Conservation (phyloP, 2,113 vertebrate species). For the Podarcis muralis region DNA sequence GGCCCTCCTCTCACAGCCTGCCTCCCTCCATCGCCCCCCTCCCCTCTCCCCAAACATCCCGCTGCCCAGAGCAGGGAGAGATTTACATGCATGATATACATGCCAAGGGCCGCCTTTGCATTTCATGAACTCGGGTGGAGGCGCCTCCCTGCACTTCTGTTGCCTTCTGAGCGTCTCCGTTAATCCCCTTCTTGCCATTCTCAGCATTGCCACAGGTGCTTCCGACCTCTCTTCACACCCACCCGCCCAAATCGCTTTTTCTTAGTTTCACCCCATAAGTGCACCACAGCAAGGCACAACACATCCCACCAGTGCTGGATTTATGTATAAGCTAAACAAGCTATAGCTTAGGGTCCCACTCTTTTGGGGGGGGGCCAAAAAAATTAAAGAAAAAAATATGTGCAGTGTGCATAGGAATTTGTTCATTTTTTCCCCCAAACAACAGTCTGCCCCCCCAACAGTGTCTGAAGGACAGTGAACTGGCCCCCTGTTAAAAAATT, state of each 20-base stretch:
- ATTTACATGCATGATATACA: too few species aligned
- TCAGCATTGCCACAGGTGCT: not conserved
- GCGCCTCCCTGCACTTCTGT: not conserved
- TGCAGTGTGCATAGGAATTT: too few species aligned
- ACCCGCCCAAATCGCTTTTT: not conserved
- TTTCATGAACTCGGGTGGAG: not conserved
- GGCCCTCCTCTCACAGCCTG: not conserved
- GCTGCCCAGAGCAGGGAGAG: not conserved
- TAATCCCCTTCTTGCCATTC: not conserved
- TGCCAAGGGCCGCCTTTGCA: not conserved
- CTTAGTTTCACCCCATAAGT: not conserved
- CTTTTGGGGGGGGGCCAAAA: too few species aligned
- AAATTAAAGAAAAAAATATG: too few species aligned
- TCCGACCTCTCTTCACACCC: not conserved
- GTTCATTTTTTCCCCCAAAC: too few species aligned
- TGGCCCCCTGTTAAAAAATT: too few species aligned
- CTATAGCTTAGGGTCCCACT: too few species aligned
- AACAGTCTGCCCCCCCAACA: too few species aligned
- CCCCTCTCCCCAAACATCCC: not conserved
- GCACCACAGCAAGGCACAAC: too few species aligned
- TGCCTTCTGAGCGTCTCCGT: not conserved
- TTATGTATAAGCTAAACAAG: too few species aligned
- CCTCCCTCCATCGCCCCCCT: rapidly evolving
- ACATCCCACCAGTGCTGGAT: not conserved
- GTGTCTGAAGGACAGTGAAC: too few species aligned